Evolutionary conservation across 2,888 invertebrate species (phyloP).

Genomic region (Barypeithes pellucidus): DNA sequence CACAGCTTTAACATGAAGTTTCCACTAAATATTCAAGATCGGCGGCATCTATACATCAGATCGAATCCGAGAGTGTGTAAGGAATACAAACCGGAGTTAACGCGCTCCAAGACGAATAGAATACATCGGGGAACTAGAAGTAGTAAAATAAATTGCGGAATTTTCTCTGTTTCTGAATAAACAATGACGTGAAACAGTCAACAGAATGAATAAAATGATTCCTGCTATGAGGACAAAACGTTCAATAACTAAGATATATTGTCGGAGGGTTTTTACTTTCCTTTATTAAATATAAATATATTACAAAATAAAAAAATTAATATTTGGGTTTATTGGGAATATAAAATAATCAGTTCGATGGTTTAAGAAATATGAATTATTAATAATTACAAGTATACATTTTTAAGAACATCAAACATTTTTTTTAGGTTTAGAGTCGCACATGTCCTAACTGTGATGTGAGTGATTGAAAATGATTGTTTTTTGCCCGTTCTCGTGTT

Average conservation of each 20-base stretch:
- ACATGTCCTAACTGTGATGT: too few relatives aligned
- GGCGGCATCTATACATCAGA: constrained; percentile 55
- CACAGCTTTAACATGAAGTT: constrained; percentile 56
- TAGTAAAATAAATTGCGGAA: constrained; percentile 54
- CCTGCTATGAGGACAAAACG: constrained; percentile 33
- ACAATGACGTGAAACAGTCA: constrained; percentile 47
- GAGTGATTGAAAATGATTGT: constrained; percentile 16
- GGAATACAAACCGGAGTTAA: constrained; percentile 54
- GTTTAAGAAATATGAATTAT: too few relatives aligned
- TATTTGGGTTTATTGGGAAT: too few relatives aligned
- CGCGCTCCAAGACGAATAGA: constrained; percentile 51
- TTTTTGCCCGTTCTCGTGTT: constrained; percentile 15
- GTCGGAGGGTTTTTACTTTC: constrained; percentile 11
- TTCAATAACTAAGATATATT: constrained; percentile 19
- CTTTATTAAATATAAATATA: constrained; percentile 7
- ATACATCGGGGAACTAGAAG: constrained; percentile 52
- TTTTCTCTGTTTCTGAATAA: constrained; percentile 51
- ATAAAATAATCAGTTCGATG: too few relatives aligned
- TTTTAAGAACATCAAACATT: too few relatives aligned
- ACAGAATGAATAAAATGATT: constrained; percentile 42
- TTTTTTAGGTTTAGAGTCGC: too few relatives aligned
- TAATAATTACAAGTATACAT: too few relatives aligned
- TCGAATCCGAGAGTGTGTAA: constrained; percentile 52
- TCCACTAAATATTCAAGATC: constrained; percentile 56
- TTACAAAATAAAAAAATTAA: too few relatives aligned